These are phyloP conservation scores for Bombus picipes DNA, from an alignment of 1,140 invertebrate species.

Conservation along the genomic window DNA sequence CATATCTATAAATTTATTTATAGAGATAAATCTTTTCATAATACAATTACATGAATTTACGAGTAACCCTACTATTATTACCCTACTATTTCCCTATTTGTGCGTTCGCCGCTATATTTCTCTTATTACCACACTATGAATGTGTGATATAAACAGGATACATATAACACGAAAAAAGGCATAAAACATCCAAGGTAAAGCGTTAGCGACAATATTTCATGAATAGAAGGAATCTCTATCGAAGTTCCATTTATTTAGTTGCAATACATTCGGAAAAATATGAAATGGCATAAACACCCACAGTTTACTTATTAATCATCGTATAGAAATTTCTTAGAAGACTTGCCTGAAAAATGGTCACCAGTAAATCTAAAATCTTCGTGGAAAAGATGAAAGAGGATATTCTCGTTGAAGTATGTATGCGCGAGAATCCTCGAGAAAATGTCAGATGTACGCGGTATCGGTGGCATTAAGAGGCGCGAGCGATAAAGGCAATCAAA, in stretches of 20 bases:
- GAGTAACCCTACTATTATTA: no score
- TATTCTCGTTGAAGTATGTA: background rate
- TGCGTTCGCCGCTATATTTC: no score
- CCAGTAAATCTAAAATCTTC: background rate
- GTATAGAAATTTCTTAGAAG: background rate
- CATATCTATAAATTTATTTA: no score
- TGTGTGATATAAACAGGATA: background rate
- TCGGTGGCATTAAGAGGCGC: slow-evolving; percentile 7
- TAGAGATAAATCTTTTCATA: no score
- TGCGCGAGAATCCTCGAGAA: background rate
- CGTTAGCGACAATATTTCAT: background rate
- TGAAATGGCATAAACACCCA: background rate
- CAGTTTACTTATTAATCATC: background rate
- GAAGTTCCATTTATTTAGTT: background rate
- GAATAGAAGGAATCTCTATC: background rate
- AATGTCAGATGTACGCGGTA: slow-evolving; percentile 23
- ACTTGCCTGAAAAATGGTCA: background rate
- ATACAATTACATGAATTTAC: no score
- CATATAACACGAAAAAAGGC: background rate
- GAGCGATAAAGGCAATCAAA: slow-evolving; percentile 32
- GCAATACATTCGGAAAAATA: background rate
- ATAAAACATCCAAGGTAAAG: background rate
- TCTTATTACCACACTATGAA: no score
- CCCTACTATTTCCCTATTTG: no score
- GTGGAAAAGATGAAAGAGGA: background rate